Conservation (phyloP, 2,888 invertebrate genomes). For the Helobdella robusta region DNA sequence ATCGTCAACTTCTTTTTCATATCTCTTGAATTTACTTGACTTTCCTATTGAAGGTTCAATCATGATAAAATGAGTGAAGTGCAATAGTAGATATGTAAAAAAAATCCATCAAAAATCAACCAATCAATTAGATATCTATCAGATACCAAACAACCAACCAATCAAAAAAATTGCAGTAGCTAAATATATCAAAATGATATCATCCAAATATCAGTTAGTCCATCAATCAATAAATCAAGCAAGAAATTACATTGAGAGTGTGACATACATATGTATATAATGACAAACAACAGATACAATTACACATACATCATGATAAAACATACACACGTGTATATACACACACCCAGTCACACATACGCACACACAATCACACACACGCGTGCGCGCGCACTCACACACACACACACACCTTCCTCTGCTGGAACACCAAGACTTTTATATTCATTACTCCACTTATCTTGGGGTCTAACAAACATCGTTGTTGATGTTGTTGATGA, state of each 20-base stretch:
- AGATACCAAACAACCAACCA: neutral
- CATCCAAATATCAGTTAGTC: too few relatives aligned
- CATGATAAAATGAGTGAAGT: neutral
- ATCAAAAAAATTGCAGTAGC: neutral
- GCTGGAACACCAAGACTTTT: neutral
- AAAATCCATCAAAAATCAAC: neutral
- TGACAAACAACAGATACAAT: too few relatives aligned
- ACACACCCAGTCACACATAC: too few relatives aligned
- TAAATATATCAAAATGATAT: too few relatives aligned
- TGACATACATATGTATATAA: too few relatives aligned
- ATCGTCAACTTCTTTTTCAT: neutral
- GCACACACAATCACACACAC: too few relatives aligned
- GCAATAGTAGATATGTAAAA: neutral
- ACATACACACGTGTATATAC: too few relatives aligned
- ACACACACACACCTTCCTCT: too few relatives aligned
- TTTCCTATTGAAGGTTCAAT: slow-evolving; percentile 4
- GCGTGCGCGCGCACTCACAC: too few relatives aligned
- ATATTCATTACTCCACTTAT: neutral
- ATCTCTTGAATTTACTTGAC: slow-evolving; percentile 7
- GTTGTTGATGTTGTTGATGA: neutral
- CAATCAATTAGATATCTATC: neutral
- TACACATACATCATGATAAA: too few relatives aligned
- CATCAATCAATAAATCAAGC: too few relatives aligned
- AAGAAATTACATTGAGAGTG: too few relatives aligned
- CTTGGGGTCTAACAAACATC: neutral